Conservation (phyloP, 1,140 invertebrate genomes). For the Mercenaria mercenaria region DNA sequence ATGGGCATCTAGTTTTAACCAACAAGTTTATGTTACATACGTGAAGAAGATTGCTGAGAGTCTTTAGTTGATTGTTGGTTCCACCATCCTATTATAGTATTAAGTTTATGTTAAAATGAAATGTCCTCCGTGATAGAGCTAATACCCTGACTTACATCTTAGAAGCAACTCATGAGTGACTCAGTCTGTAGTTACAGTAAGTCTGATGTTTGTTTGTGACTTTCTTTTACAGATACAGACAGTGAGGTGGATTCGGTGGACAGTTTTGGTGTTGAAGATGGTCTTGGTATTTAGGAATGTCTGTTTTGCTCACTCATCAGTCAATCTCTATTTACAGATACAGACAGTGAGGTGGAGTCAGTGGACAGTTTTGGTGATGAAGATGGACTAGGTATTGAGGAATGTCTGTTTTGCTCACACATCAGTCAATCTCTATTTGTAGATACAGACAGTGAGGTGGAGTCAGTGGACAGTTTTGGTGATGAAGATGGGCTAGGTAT, state of each 20-base stretch:
- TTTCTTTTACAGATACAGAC: neutral
- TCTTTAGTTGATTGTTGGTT: too few species aligned
- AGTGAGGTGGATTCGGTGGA: slow-evolving; percentile 81
- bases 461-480: slow-evolving; percentile 78
- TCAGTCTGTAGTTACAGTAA: too few species aligned
- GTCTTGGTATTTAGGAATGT: slow-evolving; percentile 92
- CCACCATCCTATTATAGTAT: too few species aligned
- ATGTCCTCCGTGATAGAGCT: too few species aligned
- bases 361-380: slow-evolving; percentile 86
- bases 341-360: slow-evolving; percentile 78
- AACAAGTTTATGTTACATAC: too few species aligned
- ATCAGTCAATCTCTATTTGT: slow-evolving; percentile 89
- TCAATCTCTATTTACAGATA: slow-evolving; percentile 87
- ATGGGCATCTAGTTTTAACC: too few species aligned
- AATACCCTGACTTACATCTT: too few species aligned
- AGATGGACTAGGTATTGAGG: slow-evolving; percentile 89
- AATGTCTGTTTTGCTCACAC: slow-evolving; percentile 96
- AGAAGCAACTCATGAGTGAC: too few species aligned
- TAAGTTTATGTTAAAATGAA: too few species aligned
- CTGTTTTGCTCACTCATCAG: slow-evolving; percentile 95
- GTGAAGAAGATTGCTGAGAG: too few species aligned
- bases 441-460: slow-evolving; percentile 79
- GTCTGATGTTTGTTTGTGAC: too few species aligned
- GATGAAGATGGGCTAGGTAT: slow-evolving; percentile 89
- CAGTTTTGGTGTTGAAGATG: slow-evolving; percentile 86